phyloP scores from a whole-genome alignment of 2,113 vertebrate genomes.

The Glaucomys volans region DNA sequence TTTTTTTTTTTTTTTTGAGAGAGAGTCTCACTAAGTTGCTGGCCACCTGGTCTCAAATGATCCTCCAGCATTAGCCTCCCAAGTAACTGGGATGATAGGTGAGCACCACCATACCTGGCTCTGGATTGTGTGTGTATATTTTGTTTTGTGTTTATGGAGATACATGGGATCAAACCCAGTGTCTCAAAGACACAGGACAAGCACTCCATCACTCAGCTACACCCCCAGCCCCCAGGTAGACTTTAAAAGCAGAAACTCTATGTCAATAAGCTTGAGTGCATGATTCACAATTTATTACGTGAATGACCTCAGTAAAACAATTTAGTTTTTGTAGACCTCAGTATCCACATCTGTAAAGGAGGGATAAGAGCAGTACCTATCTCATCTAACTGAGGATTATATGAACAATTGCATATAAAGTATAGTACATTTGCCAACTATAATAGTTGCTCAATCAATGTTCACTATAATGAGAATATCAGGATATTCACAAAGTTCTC shows the following conservation, averaged over 20 bases:
- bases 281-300: not conserved
- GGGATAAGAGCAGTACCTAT: not conserved
- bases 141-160: not conserved
- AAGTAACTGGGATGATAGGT: not conserved
- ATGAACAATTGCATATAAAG: not conserved
- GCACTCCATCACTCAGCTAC: not conserved
- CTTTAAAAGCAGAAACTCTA: not conserved
- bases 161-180: not conserved
- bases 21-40: not conserved
- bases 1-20: not conserved
- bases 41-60: not conserved
- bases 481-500: not conserved
- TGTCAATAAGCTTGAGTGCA: slow-evolving; percentile 11
- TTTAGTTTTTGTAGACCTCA: not conserved
- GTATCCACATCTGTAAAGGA: not conserved
- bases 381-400: not conserved
- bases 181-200: not conserved
- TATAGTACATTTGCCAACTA: not conserved
- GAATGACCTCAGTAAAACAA: not conserved
- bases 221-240: not conserved
- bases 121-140: not conserved
- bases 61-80: not conserved
- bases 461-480: not conserved
- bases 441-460: not conserved
- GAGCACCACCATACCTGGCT: not conserved